phyloP scores from a whole-genome alignment of 2,888 invertebrate species.

The Ormyrus rosae region DNA sequence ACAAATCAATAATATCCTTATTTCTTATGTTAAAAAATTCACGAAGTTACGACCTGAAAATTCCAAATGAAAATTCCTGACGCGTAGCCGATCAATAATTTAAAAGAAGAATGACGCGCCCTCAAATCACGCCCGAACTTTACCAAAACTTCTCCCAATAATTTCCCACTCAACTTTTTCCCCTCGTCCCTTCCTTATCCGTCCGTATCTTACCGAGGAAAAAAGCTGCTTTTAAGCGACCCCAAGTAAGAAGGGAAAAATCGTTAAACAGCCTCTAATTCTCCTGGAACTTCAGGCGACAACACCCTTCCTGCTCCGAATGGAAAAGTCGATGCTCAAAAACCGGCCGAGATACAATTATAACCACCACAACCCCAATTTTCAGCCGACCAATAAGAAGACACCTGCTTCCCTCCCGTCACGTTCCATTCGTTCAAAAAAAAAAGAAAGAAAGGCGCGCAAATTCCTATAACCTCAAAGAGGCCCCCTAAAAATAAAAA shows the following conservation, averaged over 20 bases:
- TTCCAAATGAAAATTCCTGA: neutral
- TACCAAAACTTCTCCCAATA: slow-evolving; percentile 23
- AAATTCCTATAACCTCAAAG: neutral
- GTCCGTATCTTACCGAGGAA: no score
- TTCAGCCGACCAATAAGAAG: slow-evolving; percentile 13
- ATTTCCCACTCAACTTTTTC: neutral
- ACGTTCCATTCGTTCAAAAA: neutral
- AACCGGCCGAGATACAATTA: neutral
- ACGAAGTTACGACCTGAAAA: neutral
- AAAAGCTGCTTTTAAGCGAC: no score
- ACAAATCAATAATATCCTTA: no score
- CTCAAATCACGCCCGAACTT: slow-evolving; percentile 10
- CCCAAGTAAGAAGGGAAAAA: no score
- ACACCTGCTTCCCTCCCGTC: neutral
- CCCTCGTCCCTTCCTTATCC: no score
- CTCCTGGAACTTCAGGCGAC: no score
- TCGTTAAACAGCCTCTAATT: no score
- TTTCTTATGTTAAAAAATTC: no score
- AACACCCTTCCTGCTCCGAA: no score
- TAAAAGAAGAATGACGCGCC: neutral
- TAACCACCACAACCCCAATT: slow-evolving; percentile 19
- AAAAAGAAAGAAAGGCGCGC: neutral
- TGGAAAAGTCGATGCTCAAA: no score
- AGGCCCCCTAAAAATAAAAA: neutral
- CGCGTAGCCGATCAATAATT: slow-evolving; percentile 17